A percentile compares a stretch with the other conserved stretches of the same genome.
phyloP scores from a whole-genome alignment of 2,888 invertebrate genomes.

The Melanostoma mellinum region DNA sequence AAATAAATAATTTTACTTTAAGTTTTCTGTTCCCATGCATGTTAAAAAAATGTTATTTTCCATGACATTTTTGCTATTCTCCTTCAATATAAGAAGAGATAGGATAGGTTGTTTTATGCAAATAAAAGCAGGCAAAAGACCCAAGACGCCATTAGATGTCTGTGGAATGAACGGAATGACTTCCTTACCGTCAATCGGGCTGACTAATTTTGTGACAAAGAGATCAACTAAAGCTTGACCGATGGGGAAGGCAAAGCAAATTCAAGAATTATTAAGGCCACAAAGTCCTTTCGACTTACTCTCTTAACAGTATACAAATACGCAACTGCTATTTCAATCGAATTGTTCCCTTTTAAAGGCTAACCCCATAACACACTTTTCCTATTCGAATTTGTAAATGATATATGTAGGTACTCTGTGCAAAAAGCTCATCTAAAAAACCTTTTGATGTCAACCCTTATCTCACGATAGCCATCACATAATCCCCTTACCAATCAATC shows the following conservation, averaged over 20 bases:
- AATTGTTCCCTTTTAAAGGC: too few relatives aligned
- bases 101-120: constrained; percentile 65
- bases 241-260: too few relatives aligned
- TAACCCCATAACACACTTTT: too few relatives aligned
- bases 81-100: constrained; percentile 12
- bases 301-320: not conserved
- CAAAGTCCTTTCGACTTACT: not conserved
- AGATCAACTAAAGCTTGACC: too few relatives aligned
- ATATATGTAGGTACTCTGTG: not conserved
- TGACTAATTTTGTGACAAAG: too few relatives aligned
- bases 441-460: constrained; percentile 23
- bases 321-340: not conserved
- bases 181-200: too few relatives aligned
- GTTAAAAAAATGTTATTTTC: constrained; percentile 23
- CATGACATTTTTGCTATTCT: constrained; percentile 8
- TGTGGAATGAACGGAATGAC: constrained; percentile 2
- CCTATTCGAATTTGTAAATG: not conserved
- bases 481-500: constrained; percentile 65
- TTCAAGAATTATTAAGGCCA: too few relatives aligned
- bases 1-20: constrained; percentile 14
- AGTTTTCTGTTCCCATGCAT: constrained; percentile 29
- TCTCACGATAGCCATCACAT: constrained; percentile 31
- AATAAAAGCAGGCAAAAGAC: constrained; percentile 43
- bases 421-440: constrained; percentile 8
- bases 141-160: constrained; percentile 21